Evolutionary conservation across 2,113 vertebrate species (phyloP).

Genomic region (Paedocypris sp.): DNA sequence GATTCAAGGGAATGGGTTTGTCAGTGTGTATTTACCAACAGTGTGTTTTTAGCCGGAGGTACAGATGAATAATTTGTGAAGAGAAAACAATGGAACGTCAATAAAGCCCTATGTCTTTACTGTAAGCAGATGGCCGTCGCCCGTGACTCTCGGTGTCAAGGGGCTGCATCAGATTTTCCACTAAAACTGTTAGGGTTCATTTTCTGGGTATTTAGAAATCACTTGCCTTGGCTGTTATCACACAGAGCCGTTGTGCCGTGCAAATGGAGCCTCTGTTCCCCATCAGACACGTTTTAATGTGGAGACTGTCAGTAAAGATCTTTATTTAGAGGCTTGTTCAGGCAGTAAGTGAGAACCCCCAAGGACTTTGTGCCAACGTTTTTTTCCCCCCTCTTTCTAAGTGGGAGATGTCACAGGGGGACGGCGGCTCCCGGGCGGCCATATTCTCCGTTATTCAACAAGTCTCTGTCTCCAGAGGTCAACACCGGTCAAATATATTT

Average conservation of each 20-base stretch:
- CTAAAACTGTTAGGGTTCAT: neutral
- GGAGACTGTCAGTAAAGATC: neutral
- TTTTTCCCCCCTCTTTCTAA: neutral
- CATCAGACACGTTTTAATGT: conserved; percentile 3
- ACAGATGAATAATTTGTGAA: conserved; percentile 12
- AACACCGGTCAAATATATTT: conserved; percentile 31
- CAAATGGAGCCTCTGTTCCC: too few relatives aligned
- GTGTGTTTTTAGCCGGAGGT: neutral
- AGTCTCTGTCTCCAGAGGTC: conserved; percentile 7
- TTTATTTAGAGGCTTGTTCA: conserved; percentile 25
- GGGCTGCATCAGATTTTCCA: neutral
- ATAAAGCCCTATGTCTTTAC: neutral
- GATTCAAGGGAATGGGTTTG: too few relatives aligned
- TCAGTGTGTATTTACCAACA: neutral
- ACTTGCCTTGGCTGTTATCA: too few relatives aligned
- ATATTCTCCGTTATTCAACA: neutral
- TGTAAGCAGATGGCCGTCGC: neutral
- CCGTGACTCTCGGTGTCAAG: neutral
- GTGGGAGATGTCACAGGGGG: neutral
- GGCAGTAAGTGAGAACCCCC: conserved; percentile 14
- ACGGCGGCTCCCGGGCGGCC: neutral
- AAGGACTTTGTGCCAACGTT: neutral
- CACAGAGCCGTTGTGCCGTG: too few relatives aligned
- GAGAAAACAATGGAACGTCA: neutral
- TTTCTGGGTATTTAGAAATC: neutral